Evolutionary conservation across 2,888 invertebrate species (phyloP), one percentile per base, ranked within the genome.

Genomic region (Polydrusus cervinus): DNA sequence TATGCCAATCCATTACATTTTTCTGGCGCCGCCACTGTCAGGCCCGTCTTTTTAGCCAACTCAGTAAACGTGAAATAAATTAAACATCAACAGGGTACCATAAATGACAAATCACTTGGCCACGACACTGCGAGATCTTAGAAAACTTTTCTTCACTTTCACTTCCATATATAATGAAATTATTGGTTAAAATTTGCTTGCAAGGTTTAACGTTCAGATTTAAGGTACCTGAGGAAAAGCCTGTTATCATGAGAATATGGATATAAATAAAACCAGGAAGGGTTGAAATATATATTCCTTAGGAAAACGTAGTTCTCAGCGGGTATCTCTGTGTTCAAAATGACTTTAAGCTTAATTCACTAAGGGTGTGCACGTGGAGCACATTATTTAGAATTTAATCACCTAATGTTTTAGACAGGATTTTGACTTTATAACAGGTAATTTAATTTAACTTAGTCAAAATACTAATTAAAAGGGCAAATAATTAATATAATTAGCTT

Each of bases 371-470:
- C 53, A 53, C 53, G 53, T n/a, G 53, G 30, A 53, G 53, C 25
- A 53, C 53, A 53, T 53, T 53, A 53, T 53, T 53, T 53, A 13
- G 25, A 53, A 53, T 53, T 53, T 53, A 53, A 53, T 53, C 25
- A 53, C 53, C 25, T 53, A 53, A 53, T 53, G 53, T 53, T 53
- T 53, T 53, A 53, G 53, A 53, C 53, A 53, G 53, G 53, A 53
- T 53, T 53, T 30, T 30, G 53, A 53, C 25, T 53, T 53, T 53
- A 53, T 53, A 53, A 53, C 53, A 53, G 30, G 53, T 53, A 53
- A 53, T 53, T 53, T 53, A 25, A 51, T 51, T 51, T 20, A 51
- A 51, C 51, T 53, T 53, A 30, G 30, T 30, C 53, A 30, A 53
- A 53, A 53, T 25, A 53, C 53, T 53, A 53, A 53, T 53, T 53